phyloP scores from a whole-genome alignment of 2,888 invertebrate genomes.

The Volucella inflata region DNA sequence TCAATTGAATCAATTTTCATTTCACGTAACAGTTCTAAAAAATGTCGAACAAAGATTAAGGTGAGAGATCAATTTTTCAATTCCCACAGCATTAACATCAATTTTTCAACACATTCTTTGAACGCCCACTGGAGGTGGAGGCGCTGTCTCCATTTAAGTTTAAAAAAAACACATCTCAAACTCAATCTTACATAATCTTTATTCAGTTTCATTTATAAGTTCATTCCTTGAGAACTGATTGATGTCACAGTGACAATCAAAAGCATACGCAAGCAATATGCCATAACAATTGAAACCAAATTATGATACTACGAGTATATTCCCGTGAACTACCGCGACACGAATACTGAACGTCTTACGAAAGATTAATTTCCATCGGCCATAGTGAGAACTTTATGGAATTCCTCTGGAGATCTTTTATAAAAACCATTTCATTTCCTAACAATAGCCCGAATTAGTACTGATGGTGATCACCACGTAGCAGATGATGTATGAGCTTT shows the following conservation, averaged over 20 bases:
- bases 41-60: too few relatives aligned
- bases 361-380: constrained; percentile 3
- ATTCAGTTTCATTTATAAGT: not conserved
- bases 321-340: not conserved
- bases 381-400: constrained; percentile 19
- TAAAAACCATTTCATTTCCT: not conserved
- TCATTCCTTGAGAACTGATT: constrained; percentile 26
- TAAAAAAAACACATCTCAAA: constrained; percentile 4
- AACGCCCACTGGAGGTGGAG: too few relatives aligned
- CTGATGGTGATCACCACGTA: constrained; percentile 19
- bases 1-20: too few relatives aligned
- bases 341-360: constrained; percentile 5
- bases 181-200: constrained; percentile 1
- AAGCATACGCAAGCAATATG: not conserved
- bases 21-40: too few relatives aligned
- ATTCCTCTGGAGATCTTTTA: constrained; percentile 8
- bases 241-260: constrained; percentile 15
- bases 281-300: constrained; percentile 25
- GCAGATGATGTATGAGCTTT: constrained; percentile 15
- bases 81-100: too few relatives aligned
- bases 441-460: constrained; percentile 36
- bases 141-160: not conserved
- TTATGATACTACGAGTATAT: constrained; percentile 10
- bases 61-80: too few relatives aligned
- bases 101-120: too few relatives aligned